Evolutionary conservation across 2,888 invertebrate species (phyloP), one percentile per base, ranked within the genome.

Genomic region (Metalampra italica): DNA sequence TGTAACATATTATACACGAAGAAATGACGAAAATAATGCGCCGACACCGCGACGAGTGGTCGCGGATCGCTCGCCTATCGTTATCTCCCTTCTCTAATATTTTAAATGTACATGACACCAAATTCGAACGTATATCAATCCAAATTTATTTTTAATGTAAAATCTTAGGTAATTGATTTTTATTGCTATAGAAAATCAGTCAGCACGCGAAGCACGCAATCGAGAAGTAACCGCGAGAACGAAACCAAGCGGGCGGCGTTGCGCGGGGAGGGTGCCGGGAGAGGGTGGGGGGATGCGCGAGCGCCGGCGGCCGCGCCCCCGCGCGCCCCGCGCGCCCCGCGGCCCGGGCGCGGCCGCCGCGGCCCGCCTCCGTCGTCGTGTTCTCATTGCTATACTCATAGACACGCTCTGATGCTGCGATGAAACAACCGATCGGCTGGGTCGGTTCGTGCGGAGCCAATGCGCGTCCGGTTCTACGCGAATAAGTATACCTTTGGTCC

Each of bases 1-100:
- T 91, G 91, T 91, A 91, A 91, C 91, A 90, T 91, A 90, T 90
- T 87, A 91, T 90, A 91, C 91, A 91, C 90, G 89, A 89, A 90
- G 86, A 88, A 88, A 84, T 84, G 88, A 87, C 88, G 88, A 90
- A 87, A 87, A 85, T 83, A 88, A 77, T 79, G 82, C 85, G 83
- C 73, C 82, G 82, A 81, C 68, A 64, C 80, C 79, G 80, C 81
- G 78, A 79, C 79, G 66, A 62, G 60, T 56, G 60, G 79, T 76
- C 84, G 78, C 83, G 83, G 81, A 62, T 73, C 82, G 78, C 73
- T 78, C 80, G 82, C 86, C 82, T 85, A 86, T 87, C 89, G 81
- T 86, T 85, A 86, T 79, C 79, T 83, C 80, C 82, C 71, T 86
- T 85, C 78, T 80, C 83, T 87, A 88, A 86, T 84, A 84, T 84